Evolutionary conservation across 37 sponge, comb jelly and placozoan species (phyloP), one percentile per base, ranked within the genome.

Genomic region (Bolinopsis microptera): DNA sequence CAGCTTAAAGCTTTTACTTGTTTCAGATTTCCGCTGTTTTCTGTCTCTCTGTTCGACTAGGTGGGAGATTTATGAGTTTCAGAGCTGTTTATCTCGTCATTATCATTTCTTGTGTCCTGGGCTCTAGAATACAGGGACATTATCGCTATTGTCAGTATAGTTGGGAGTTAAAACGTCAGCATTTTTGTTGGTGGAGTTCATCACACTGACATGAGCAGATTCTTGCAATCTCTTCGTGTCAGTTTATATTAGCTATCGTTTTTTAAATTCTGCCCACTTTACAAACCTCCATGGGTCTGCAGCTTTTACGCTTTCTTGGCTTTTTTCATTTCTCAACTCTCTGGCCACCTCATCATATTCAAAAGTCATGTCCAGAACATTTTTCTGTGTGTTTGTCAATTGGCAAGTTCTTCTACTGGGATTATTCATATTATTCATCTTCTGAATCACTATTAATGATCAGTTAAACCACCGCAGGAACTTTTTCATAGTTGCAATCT

Each of bases 381-480:
- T 35, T 77, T 77, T 77, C 80, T 35, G 80, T 16, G 80, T 34
- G 33, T 77, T 35, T 1, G 80, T 35, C 35, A 77, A 18, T 16
- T 77, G 21, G 32, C 80, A 77, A 48, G 61, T 48, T 77, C 35
- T 77, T 18, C 27, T 33, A 16, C 37, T 77, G 32, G 80, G 37
- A 18, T 34, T 32, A 13, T 77, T 18, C 21, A 31, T 2, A 35
- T 34, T 36, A 34, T 16, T n/a, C 13, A 34, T 32, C 35, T 18
- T 77, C 80, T 18, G 0, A 27, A 77, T 77, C 80, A 35, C 80
- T 77, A 77, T 77, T n/a, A 77, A 35, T 34, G 34, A 77, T 77
- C 80, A 33, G 27, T 1, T 16, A 35, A 77, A 77, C 61, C 13
- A 13, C 80, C 28, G 33, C 80, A 21, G 80, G 32, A 77, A 2